Percentiles rank a stretch among this genome's conserved stretches.
phyloP scores from a whole-genome alignment of 2,888 invertebrate species.

The Venusia cambrica region DNA sequence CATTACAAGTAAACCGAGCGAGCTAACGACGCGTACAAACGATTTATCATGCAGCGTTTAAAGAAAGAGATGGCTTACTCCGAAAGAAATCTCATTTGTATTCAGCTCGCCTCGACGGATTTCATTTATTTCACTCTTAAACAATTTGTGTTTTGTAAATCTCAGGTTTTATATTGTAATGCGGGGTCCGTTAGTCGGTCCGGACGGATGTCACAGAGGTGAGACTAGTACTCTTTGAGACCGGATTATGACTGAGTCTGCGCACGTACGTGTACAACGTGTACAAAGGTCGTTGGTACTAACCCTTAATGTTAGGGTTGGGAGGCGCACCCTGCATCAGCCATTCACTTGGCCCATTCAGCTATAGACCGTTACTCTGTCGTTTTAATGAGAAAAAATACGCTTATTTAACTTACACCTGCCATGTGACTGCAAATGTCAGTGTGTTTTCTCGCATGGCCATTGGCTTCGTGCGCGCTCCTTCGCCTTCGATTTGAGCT shows the following conservation, averaged over 20 bases:
- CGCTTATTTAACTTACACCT: constrained; percentile 62
- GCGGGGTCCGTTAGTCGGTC: constrained; percentile 53
- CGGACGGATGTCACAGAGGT: constrained; percentile 64
- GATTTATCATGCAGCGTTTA: constrained; percentile 68
- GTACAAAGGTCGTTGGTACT: constrained; percentile 50
- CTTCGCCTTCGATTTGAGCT: constrained; percentile 27
- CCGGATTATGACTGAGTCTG: constrained; percentile 52
- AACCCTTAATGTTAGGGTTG: constrained; percentile 48
- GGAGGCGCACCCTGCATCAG: constrained; percentile 37
- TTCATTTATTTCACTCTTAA: constrained; percentile 68
- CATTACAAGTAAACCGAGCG: constrained; percentile 66
- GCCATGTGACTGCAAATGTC: constrained; percentile 60
- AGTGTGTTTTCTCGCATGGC: constrained; percentile 56
- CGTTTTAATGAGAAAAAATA: constrained; percentile 58
- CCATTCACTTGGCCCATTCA: constrained; percentile 49
- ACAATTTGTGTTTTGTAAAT: constrained; percentile 70
- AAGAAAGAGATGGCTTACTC: constrained; percentile 66
- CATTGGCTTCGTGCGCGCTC: constrained; percentile 12
- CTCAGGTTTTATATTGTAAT: constrained; percentile 62
- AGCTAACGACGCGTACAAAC: constrained; percentile 70
- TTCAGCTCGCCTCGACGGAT: constrained; percentile 53
- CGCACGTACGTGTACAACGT: constrained; percentile 41
- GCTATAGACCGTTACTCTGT: constrained; percentile 53
- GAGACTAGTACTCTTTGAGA: constrained; percentile 30
- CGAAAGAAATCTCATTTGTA: constrained; percentile 69